Percentiles rank a stretch among this genome's conserved stretches.
phyloP scores from a whole-genome alignment of 30 jellyfish, hydroid and myxozoan species.

The Rhopilema esculentum region DNA sequence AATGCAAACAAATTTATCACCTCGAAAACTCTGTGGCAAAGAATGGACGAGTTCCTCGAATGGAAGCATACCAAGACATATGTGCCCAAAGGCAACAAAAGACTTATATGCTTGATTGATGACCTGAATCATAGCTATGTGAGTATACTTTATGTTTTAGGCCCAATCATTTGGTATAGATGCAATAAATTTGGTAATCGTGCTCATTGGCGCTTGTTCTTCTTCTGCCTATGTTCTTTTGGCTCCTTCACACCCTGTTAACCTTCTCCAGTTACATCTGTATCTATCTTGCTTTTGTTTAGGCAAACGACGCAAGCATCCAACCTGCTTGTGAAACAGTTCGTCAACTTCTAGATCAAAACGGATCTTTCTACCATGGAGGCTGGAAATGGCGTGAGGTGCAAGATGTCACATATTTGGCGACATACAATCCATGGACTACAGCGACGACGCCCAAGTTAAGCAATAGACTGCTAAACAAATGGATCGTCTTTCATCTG shows the following conservation, averaged over 20 bases:
- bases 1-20: slow-evolving; percentile 73
- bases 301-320: slow-evolving; percentile 38
- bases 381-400: slow-evolving; percentile 80
- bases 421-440: slow-evolving; percentile 77
- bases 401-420: slow-evolving; percentile 69
- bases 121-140: slow-evolving; percentile 68
- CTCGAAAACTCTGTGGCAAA: slow-evolving; percentile 63
- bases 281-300: not conserved
- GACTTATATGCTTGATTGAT: slow-evolving; percentile 75
- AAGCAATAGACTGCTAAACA: slow-evolving; percentile 44
- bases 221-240: not conserved
- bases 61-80: slow-evolving; percentile 80
- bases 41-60: slow-evolving; percentile 74
- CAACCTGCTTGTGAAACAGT: slow-evolving; percentile 74
- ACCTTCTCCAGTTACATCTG: not conserved
- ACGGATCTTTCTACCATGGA: slow-evolving; percentile 48
- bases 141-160: not conserved
- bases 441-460: slow-evolving; percentile 59
- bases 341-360: slow-evolving; percentile 65
- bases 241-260: not conserved
- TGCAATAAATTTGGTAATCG: not conserved
- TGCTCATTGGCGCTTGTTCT: not conserved
- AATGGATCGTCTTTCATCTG: slow-evolving; percentile 59
- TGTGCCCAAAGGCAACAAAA: slow-evolving; percentile 83
- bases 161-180: no score